These are phyloP conservation scores for Triops cancriformis DNA, from an alignment of 1,140 invertebrate species.

Conservation along the genomic window DNA sequence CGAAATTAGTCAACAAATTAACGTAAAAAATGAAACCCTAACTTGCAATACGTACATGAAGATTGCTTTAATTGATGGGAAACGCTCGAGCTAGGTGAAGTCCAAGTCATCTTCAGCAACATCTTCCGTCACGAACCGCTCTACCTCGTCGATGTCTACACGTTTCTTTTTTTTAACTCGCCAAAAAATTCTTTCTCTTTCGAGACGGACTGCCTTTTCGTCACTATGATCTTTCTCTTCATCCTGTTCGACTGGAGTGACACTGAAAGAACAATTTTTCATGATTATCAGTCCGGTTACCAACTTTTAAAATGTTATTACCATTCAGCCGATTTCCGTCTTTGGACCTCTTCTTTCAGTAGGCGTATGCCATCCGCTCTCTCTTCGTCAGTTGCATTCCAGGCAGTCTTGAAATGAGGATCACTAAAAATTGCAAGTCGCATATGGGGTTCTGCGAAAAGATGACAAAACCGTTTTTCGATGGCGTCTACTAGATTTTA, in stretches of 20 bases:
- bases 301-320: neutral
- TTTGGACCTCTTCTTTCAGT: neutral
- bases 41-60: neutral
- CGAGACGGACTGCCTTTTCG: constrained; percentile 14
- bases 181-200: constrained; percentile 14
- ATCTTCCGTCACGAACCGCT: neutral
- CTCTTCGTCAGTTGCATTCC: neutral
- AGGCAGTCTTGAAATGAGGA: neutral
- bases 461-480: constrained; percentile 8
- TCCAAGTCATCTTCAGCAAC: constrained; percentile 1
- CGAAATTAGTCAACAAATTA: neutral
- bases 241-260: neutral
- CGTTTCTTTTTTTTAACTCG: neutral
- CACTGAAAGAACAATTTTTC: constrained; percentile 7
- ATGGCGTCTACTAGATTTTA: constrained; percentile 12
- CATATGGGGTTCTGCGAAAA: constrained; percentile 15
- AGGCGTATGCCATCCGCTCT: neutral
- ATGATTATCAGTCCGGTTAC: too few relatives aligned
- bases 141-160: constrained; percentile 12
- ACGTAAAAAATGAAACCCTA: neutral
- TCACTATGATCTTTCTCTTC: constrained; percentile 6
- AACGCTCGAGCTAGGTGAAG: neutral
- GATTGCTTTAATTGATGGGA: constrained; percentile 15
- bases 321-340: constrained; percentile 16
- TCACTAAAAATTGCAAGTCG: constrained; percentile 17